Percentiles rank a stretch among this genome's conserved stretches.
Conservation (phyloP, 2,888 invertebrate genomes). For the Bruchidius siliquastri region DNA sequence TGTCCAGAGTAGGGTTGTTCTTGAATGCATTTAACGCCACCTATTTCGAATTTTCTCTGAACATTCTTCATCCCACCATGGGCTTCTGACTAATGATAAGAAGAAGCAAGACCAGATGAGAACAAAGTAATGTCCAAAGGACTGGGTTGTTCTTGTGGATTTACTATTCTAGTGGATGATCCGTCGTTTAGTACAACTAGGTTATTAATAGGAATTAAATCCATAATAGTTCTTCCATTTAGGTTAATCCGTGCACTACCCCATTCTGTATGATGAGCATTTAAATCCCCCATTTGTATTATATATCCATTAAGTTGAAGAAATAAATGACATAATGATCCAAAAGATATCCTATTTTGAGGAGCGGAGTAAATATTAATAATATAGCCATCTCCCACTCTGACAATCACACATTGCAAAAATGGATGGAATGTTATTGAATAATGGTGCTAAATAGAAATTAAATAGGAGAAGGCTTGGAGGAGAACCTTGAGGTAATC, state of each 20-base stretch:
- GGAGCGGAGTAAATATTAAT: conserved; percentile 2
- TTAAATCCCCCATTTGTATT: conserved; percentile 5
- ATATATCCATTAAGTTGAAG: neutral
- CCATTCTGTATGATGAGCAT: neutral
- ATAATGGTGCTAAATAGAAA: too few relatives aligned
- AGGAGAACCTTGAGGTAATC: too few relatives aligned
- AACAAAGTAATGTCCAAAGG: conserved; percentile 3
- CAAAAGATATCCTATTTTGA: neutral
- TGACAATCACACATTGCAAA: neutral
- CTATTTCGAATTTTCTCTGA: too few relatives aligned
- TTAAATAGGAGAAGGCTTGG: too few relatives aligned
- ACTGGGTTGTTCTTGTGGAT: neutral
- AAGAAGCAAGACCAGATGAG: neutral
- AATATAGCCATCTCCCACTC: conserved; percentile 1
- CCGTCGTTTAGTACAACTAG: conserved; percentile 3
- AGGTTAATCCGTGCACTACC: neutral
- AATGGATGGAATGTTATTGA: neutral
- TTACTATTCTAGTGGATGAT: neutral
- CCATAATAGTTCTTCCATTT: neutral
- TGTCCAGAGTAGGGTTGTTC: too few relatives aligned
- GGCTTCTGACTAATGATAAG: too few relatives aligned
- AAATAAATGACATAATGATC: neutral
- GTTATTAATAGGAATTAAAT: neutral
- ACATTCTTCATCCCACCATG: too few relatives aligned
- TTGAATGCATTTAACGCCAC: too few relatives aligned